These are phyloP conservation scores for Zalophus californianus DNA, from an alignment of 2,797 vertebrate genomes.

Conservation along the genomic window DNA sequence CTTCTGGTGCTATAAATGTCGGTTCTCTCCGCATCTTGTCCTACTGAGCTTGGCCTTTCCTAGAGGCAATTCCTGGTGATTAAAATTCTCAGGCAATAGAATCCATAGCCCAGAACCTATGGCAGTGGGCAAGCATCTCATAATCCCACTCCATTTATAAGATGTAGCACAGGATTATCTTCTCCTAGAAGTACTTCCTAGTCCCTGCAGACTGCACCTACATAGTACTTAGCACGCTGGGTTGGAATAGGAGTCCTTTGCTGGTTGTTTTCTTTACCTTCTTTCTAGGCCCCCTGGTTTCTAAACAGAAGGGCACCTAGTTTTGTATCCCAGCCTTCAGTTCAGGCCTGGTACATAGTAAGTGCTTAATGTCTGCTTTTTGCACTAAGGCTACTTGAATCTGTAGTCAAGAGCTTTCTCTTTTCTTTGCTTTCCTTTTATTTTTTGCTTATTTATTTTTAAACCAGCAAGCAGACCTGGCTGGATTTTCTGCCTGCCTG, in stretches of 20 bases:
- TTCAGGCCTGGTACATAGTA: neutral
- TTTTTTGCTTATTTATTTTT: neutral
- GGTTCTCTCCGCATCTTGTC: fast-evolving
- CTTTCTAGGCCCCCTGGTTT: neutral
- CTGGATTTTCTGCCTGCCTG: neutral
- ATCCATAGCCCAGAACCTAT: neutral
- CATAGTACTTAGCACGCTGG: fast-evolving
- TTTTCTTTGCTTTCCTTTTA: neutral
- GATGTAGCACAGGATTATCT: no score
- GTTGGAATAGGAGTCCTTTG: neutral
- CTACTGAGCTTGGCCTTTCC: neutral
- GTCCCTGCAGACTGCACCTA: neutral
- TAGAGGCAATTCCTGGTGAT: neutral
- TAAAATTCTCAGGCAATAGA: neutral
- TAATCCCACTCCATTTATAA: fast-evolving
- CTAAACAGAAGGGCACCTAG: neutral
- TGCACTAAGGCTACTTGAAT: neutral
- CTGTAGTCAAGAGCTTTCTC: neutral
- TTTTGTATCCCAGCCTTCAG: neutral
- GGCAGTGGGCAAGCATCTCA: neutral
- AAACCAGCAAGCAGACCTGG: neutral
- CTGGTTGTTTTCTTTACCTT: neutral
- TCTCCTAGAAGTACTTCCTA: neutral
- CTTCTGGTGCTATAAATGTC: fast-evolving
- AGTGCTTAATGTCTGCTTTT: neutral